A percentile compares a stretch with the other conserved stretches of the same genome.
Conservation (phyloP, 1,140 invertebrate genomes). For the Pachyrhynchus sulphureomaculatus region DNA sequence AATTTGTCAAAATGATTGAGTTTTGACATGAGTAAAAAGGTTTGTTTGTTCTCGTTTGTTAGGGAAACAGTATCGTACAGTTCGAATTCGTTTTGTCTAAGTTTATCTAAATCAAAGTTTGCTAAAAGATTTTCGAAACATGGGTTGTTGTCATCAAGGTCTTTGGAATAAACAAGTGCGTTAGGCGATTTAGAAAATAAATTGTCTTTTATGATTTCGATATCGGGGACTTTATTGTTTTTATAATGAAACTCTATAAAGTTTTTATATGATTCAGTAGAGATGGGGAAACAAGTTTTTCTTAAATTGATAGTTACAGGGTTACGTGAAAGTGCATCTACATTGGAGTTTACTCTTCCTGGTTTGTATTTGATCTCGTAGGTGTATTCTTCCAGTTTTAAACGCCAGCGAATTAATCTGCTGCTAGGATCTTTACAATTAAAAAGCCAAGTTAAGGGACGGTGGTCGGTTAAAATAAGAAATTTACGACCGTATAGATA, state of each 20-base stretch:
- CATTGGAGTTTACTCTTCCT: conserved; percentile 47
- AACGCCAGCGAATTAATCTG: conserved; percentile 52
- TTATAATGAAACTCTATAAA: conserved; percentile 42
- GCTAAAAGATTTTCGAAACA: conserved; percentile 27
- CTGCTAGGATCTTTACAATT: conserved; percentile 51
- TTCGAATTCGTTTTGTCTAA: conserved; percentile 5
- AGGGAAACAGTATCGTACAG: conserved; percentile 20
- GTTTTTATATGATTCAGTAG: conserved; percentile 29
- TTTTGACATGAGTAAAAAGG: conserved; percentile 36
- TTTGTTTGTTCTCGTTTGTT: conserved; percentile 28
- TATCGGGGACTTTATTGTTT: conserved; percentile 29
- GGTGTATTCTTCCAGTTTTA: conserved; percentile 51
- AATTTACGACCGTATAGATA: conserved; percentile 37
- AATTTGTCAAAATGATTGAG: conserved; percentile 39
- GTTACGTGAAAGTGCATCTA: conserved; percentile 44
- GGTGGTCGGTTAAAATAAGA: conserved; percentile 35
- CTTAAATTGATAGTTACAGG: background rate
- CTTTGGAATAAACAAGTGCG: conserved; percentile 37
- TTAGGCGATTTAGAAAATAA: conserved; percentile 26
- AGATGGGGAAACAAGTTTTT: background rate
- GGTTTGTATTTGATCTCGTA: conserved; percentile 51
- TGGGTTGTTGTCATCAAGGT: conserved; percentile 36
- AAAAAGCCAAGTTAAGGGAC: conserved; percentile 43
- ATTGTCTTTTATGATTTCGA: conserved; percentile 36
- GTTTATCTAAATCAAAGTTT: conserved; percentile 25